A percentile compares a stretch with the other conserved stretches of the same genome.
These are phyloP conservation scores for Ostrea edulis DNA, from an alignment of 1,140 invertebrate genomes.

Conservation along the genomic window DNA sequence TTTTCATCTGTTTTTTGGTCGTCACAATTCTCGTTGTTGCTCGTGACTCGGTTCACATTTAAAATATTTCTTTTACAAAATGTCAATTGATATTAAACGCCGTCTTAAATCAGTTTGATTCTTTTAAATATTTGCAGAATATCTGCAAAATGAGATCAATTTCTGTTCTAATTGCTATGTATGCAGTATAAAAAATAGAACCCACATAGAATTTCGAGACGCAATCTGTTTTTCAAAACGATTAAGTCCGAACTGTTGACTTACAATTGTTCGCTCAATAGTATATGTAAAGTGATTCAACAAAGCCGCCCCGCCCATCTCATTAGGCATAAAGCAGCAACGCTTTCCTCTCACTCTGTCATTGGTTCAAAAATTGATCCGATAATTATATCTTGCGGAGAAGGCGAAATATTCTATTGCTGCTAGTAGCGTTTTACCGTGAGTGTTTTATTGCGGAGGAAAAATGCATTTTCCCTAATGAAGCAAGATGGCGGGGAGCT, in stretches of 20 bases:
- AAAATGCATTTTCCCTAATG: constrained; percentile 44
- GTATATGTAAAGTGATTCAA: constrained; percentile 54
- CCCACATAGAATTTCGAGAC: background rate
- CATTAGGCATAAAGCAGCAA: constrained; percentile 41
- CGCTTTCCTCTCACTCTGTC: background rate
- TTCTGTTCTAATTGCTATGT: background rate
- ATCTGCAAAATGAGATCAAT: background rate
- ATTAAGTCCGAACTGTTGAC: constrained; percentile 50
- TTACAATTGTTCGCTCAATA: constrained; percentile 41
- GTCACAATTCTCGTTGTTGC: background rate
- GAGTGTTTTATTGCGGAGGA: constrained; percentile 50
- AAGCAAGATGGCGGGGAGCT: constrained; percentile 45
- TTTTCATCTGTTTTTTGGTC: background rate
- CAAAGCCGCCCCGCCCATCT: constrained; percentile 42
- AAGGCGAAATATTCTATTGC: constrained; percentile 19
- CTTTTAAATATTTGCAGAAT: background rate
- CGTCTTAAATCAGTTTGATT: background rate
- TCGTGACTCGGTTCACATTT: background rate
- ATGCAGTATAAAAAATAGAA: background rate
- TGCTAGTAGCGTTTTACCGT: constrained; percentile 44
- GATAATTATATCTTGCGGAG: constrained; percentile 42
- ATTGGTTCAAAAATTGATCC: constrained; percentile 51
- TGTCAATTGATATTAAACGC: background rate
- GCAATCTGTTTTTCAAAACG: constrained; percentile 50
- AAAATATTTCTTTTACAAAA: background rate